Percentiles rank a stretch among this genome's conserved stretches.
Evolutionary conservation across 2,113 vertebrate genomes (phyloP).

Genomic region (Alligator mississippiensis): DNA sequence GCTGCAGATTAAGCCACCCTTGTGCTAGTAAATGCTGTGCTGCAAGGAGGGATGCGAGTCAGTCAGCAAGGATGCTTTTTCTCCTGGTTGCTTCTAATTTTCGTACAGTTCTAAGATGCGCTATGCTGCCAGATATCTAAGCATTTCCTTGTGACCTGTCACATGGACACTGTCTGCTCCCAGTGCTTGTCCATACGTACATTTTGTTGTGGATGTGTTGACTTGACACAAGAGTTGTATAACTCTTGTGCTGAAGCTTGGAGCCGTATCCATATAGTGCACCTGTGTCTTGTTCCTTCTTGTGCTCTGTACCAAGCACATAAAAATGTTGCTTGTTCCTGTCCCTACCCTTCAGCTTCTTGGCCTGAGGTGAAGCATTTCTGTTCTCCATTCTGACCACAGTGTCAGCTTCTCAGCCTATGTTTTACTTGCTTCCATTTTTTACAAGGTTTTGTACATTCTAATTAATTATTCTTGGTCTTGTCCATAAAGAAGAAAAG

Average conservation of each 20-base stretch:
- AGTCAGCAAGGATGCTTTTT: background rate
- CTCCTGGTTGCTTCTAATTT: background rate
- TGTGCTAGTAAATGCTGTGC: background rate
- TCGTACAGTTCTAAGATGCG: background rate
- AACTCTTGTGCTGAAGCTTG: no score
- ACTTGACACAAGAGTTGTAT: background rate
- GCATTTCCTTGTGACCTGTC: background rate
- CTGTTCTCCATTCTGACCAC: no score
- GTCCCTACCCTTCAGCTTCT: no score
- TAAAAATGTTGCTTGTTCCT: no score
- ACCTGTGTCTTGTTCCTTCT: background rate
- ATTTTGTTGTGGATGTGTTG: background rate
- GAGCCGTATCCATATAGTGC: no score
- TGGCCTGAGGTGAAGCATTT: no score
- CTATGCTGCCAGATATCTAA: background rate
- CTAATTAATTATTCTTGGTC: no score
- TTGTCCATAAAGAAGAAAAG: no score
- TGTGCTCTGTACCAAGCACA: background rate
- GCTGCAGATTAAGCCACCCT: no score
- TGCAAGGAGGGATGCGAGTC: background rate
- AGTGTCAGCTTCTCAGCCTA: no score
- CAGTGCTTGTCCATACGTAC: background rate
- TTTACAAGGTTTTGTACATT: no score
- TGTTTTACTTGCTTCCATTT: no score
- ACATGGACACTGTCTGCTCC: background rate